Percentiles rank a stretch among this genome's conserved stretches.
phyloP scores from a whole-genome alignment of 2,888 invertebrate species.

The Eupithecia centaureata region DNA sequence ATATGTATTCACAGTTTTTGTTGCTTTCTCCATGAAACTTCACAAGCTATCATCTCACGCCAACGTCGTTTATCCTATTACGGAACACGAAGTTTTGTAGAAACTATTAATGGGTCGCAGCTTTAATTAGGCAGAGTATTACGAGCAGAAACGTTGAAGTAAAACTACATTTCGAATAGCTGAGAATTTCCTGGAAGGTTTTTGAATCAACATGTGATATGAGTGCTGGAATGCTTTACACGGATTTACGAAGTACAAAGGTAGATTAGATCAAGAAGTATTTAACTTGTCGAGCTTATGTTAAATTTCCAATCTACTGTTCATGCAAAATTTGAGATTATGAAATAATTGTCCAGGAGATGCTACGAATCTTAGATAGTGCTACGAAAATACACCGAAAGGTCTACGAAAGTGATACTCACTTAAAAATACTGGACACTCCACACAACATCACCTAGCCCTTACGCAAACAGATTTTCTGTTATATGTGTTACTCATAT shows the following conservation, averaged over 20 bases:
- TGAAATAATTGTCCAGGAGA: not conserved
- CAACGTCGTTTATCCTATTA: slow-evolving; percentile 29
- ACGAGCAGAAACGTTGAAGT: slow-evolving; percentile 30
- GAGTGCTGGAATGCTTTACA: not conserved
- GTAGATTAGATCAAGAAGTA: not conserved
- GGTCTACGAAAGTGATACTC: not conserved
- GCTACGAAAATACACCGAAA: not conserved
- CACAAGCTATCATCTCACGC: slow-evolving; percentile 15
- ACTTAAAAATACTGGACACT: not conserved
- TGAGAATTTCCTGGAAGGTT: slow-evolving; percentile 12
- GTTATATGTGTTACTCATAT: not conserved
- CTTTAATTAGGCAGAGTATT: slow-evolving; percentile 41
- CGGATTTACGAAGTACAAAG: not conserved
- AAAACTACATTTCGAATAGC: slow-evolving; percentile 28
- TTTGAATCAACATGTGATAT: slow-evolving; percentile 17
- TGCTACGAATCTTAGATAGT: not conserved
- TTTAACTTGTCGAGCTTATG: not conserved
- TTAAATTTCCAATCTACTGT: not conserved
- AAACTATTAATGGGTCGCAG: slow-evolving; percentile 42
- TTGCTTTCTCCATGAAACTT: slow-evolving; percentile 5
- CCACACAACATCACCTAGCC: not conserved
- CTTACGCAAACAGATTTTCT: not conserved
- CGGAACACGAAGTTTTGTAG: slow-evolving; percentile 33
- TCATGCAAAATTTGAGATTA: not conserved
- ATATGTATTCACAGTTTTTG: slow-evolving; percentile 5